Evolutionary conservation across 2,888 invertebrate genomes (phyloP), one percentile per base, ranked within the genome.

Genomic region (Pollenia angustigena): DNA sequence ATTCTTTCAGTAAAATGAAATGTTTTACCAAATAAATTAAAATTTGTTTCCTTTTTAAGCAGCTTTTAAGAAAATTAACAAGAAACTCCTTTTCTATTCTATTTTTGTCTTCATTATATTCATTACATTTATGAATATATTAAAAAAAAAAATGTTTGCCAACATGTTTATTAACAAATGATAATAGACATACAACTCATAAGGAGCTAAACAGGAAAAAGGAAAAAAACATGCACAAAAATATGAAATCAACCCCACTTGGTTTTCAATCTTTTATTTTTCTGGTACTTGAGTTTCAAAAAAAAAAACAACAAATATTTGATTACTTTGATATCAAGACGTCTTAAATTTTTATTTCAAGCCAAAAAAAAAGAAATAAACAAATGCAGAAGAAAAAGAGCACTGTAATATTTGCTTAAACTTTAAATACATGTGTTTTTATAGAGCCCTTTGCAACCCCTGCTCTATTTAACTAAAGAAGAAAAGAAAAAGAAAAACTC

Each of bases 51-150:
- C 0, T 8, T 23, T 4, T 54, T 18, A 12, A 81, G 40, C 32
- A 56, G 79, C 79, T 85, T 85, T 80, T 56, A 60, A 40, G 48
- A 42, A 84, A 80, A 74, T 85, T 76, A 69, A 69, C 48, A 79
- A 80, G 4, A 54, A 66, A 52, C 14, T n/a, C 7, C 23, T 69
- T 69, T 64, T 7, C 16, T 46, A 11, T 48, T 74, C 10, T 64
- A 54, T 68, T 78, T 72, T 56, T 23, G 23, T 78, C 56, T 78
- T 72, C 62, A 78, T 87, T 81, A 84, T 78, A 72, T 72, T 80
- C 58, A 86, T 86, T 86, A 79, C 74, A 66, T 82, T 86, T 81
- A 72, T 87, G 84, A 87, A 87, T 87, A 81, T 68, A 81, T 81
- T 54, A 64, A 48, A 54, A 56, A 79, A 50, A 12, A 23, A 44